Conservation (phyloP, 2,888 invertebrate species). For the Drosophila austrosaltans region DNA sequence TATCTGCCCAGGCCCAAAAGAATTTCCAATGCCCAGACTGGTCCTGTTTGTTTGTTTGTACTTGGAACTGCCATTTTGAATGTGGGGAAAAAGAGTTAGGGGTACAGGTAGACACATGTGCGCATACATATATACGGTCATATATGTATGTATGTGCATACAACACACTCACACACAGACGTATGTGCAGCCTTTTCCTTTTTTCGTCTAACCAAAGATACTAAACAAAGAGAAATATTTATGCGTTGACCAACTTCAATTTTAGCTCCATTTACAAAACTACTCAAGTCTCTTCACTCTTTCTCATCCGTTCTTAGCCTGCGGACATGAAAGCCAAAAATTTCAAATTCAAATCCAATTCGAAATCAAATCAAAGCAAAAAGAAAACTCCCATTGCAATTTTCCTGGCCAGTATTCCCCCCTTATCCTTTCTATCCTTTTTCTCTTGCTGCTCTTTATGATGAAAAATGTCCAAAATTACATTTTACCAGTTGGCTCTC, state of each 20-base stretch:
- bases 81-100: constrained; percentile 14
- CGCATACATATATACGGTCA: not conserved
- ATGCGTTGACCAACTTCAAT: constrained; percentile 63
- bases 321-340: constrained; percentile 68
- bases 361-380: constrained; percentile 67
- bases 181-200: constrained; percentile 23
- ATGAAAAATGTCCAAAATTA: constrained; percentile 76
- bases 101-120: constrained; percentile 17
- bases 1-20: constrained; percentile 51
- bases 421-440: constrained; percentile 14
- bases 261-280: constrained; percentile 29
- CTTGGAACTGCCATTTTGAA: constrained; percentile 10
- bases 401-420: not conserved
- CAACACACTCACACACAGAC: constrained; percentile 10
- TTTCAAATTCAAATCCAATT: constrained; percentile 78
- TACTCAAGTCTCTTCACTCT: constrained; percentile 6
- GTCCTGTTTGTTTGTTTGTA: constrained; percentile 42
- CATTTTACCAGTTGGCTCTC: constrained; percentile 49
- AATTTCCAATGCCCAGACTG: constrained; percentile 29
- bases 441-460: constrained; percentile 55
- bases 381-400: constrained; percentile 28
- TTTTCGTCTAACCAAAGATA: constrained; percentile 48
- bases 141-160: not conserved
- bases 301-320: constrained; percentile 35
- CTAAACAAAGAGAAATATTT: constrained; percentile 76